A percentile compares a stretch with the other conserved stretches of the same genome.
Evolutionary conservation across 2,888 invertebrate species (phyloP).

Genomic region (Conomelus anceps): DNA sequence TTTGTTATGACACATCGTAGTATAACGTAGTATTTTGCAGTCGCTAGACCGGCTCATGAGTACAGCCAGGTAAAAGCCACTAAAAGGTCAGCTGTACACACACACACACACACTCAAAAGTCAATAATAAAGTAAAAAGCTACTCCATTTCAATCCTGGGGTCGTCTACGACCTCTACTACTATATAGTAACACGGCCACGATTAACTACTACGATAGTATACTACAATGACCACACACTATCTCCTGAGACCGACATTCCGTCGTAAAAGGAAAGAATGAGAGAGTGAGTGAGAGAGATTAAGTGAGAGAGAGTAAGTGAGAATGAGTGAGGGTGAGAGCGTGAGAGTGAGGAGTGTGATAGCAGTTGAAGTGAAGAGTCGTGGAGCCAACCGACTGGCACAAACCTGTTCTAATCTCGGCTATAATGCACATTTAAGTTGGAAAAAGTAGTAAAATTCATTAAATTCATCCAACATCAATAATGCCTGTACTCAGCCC

Average conservation of each 20-base stretch:
- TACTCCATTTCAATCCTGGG: not conserved
- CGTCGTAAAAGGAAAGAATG: not conserved
- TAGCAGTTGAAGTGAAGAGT: not conserved
- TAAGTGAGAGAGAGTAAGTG: not conserved
- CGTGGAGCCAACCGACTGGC: not conserved
- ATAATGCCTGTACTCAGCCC: not conserved
- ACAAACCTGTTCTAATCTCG: conserved; percentile 12
- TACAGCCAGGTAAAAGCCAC: not conserved
- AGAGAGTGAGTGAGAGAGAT: not conserved
- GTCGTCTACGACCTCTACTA: not conserved
- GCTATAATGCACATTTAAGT: conserved; percentile 7
- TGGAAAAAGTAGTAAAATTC: conserved; percentile 14
- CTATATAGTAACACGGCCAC: not conserved
- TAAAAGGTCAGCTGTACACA: not conserved
- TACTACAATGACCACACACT: not conserved
- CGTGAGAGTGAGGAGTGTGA: not conserved
- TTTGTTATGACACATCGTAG: conserved; percentile 21
- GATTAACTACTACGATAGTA: not conserved
- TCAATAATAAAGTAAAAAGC: not conserved
- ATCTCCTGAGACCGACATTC: not conserved
- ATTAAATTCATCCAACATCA: conserved; percentile 4
- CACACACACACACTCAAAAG: not conserved
- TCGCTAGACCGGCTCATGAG: not conserved
- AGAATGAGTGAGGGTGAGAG: not conserved
- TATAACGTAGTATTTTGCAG: not conserved